phyloP scores from a whole-genome alignment of 2,113 vertebrate genomes.

The Puffinus mauretanicus region DNA sequence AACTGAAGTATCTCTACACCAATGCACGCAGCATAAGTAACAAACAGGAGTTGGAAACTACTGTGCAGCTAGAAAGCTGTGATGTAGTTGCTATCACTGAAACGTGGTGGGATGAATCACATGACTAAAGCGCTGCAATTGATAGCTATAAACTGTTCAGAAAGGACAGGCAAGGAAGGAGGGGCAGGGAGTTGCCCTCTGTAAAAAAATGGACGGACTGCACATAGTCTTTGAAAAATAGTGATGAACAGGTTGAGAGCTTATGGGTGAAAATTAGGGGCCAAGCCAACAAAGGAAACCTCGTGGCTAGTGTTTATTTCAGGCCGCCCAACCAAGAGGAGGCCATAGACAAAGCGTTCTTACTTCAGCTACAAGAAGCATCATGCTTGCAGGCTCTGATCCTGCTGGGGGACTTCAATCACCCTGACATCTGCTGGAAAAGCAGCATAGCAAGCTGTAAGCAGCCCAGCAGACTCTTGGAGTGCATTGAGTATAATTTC shows the following conservation, averaged over 20 bases:
- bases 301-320: not conserved
- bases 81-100: not conserved
- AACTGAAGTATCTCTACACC: not conserved
- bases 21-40: not conserved
- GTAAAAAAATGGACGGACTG: not conserved
- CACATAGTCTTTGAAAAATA: not conserved
- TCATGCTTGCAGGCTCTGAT: not conserved
- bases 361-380: not conserved
- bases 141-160: not conserved
- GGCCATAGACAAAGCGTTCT: not conserved
- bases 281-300: not conserved
- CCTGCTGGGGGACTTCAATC: not conserved
- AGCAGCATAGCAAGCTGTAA: not conserved
- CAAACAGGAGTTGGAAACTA: not conserved
- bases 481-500: not conserved
- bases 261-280: not conserved
- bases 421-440: not conserved
- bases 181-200: accelerated
- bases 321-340: not conserved
- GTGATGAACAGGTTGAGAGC: not conserved
- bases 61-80: not conserved
- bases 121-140: not conserved
- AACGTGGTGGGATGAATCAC: accelerated
- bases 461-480: not conserved
- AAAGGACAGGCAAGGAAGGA: not conserved